Conservation (phyloP, 2,888 invertebrate genomes). For the Leptodirus hochenwartii region DNA sequence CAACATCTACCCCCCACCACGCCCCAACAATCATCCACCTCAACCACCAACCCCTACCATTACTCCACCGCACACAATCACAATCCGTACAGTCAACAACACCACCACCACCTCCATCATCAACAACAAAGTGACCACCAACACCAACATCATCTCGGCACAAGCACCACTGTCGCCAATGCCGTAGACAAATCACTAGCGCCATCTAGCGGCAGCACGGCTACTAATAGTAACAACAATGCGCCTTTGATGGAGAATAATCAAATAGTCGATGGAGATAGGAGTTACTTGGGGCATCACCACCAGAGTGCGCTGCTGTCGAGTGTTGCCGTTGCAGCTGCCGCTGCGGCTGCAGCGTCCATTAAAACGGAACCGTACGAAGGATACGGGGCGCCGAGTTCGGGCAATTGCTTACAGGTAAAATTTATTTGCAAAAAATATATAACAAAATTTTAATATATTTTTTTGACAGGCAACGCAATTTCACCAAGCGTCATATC, state of each 20-base stretch:
- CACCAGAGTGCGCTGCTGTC: no score
- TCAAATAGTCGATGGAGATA: no score
- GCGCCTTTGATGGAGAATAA: no score
- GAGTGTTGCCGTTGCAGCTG: conserved; percentile 2
- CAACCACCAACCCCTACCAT: conserved; percentile 9
- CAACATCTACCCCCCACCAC: conserved; percentile 11
- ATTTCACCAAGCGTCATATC: conserved; percentile 9
- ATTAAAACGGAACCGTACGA: conserved; percentile 29
- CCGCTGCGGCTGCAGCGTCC: conserved; percentile 14
- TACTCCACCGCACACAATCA: conserved; percentile 11
- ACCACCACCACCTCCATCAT: conserved; percentile 14
- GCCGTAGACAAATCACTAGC: conserved; percentile 5
- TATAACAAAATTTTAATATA: no score
- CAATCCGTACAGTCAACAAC: conserved; percentile 14
- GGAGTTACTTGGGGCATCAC: no score
- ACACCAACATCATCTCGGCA: conserved; percentile 8
- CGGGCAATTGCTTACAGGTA: conserved; percentile 26
- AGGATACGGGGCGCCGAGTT: no score
- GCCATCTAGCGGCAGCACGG: conserved; percentile 4
- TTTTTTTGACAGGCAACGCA: no score
- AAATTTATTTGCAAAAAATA: no score
- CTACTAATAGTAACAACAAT: conserved; percentile 8
- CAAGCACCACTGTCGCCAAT: conserved; percentile 3
- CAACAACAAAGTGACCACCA: conserved; percentile 5
- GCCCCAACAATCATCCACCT: conserved; percentile 12